phyloP scores from a whole-genome alignment of 2,888 invertebrate species.

The Drosophila ezoana region DNA sequence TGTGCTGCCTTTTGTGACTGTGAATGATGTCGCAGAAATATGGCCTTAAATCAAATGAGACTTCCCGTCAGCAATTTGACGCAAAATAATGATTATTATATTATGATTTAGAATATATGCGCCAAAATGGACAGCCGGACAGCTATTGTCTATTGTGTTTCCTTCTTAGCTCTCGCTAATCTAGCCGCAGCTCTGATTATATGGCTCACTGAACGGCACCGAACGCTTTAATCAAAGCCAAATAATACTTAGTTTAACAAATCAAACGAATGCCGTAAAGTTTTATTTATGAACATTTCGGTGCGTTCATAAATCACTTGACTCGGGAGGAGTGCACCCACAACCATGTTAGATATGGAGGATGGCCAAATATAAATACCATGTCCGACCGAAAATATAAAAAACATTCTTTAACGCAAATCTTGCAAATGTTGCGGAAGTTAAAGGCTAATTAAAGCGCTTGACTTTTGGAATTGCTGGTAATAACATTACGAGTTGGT shows the following conservation, averaged over 20 bases:
- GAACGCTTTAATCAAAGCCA: slow-evolving; percentile 60
- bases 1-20: slow-evolving; percentile 45
- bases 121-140: slow-evolving; percentile 3
- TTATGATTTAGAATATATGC: slow-evolving; percentile 45
- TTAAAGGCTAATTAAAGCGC: slow-evolving; percentile 77
- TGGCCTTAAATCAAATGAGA: slow-evolving; percentile 66
- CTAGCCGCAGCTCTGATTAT: slow-evolving; percentile 42
- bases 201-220: slow-evolving; percentile 51
- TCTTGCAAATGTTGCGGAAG: slow-evolving; percentile 75
- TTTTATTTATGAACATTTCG: slow-evolving; percentile 56
- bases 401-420: slow-evolving; percentile 54
- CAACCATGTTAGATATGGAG: slow-evolving; percentile 27
- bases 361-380: slow-evolving; percentile 22
- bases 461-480: slow-evolving; percentile 64
- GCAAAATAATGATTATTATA: slow-evolving; percentile 37
- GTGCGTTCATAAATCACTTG: slow-evolving; percentile 67
- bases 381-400: slow-evolving; percentile 24
- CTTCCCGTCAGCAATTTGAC: slow-evolving; percentile 67
- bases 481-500: slow-evolving; percentile 66
- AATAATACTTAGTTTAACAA: slow-evolving; percentile 56
- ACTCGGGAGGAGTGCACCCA: slow-evolving; percentile 57
- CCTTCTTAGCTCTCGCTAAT: slow-evolving; percentile 22
- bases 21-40: slow-evolving; percentile 21
- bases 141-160: slow-evolving; percentile 33
- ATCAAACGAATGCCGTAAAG: slow-evolving; percentile 73